A percentile compares a stretch with the other conserved stretches of the same genome.
Conservation (phyloP, 2,113 vertebrate species). For the Cranoglanis bouderius region DNA sequence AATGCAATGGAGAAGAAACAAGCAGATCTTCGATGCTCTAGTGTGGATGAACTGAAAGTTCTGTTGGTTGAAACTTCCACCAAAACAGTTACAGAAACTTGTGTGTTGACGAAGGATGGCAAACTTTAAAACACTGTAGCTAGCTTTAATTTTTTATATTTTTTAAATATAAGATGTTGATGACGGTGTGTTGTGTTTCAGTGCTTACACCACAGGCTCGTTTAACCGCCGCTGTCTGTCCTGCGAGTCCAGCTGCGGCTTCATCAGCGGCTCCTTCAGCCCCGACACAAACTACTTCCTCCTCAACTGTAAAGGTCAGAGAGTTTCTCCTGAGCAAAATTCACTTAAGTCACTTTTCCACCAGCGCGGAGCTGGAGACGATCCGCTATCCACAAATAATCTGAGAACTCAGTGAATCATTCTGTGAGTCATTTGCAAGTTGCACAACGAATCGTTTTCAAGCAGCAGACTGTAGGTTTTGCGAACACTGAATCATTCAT, state of each 20-base stretch:
- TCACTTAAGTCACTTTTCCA: not conserved
- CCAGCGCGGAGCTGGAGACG: not conserved
- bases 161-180: not conserved
- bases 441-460: not conserved
- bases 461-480: not conserved
- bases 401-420: not conserved
- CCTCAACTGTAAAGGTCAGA: constrained; percentile 88
- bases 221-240: constrained; percentile 94
- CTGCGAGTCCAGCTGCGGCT: constrained; percentile 88
- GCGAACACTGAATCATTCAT: not conserved
- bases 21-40: too few species aligned
- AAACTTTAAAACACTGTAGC: not conserved
- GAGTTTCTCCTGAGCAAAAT: not conserved
- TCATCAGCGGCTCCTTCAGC: constrained; percentile 91
- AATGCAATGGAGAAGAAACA: too few species aligned
- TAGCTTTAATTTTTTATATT: not conserved
- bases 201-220: constrained; percentile 84
- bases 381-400: not conserved
- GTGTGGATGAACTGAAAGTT: too few species aligned
- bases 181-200: constrained; percentile 62
- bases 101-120: too few species aligned
- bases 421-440: not conserved
- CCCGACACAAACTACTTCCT: constrained; percentile 81
- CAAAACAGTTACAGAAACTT: too few species aligned
- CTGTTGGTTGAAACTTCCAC: too few species aligned